Conservation (phyloP, 64 coral and sea anemone species). For the Dendronephthya gigantea region DNA sequence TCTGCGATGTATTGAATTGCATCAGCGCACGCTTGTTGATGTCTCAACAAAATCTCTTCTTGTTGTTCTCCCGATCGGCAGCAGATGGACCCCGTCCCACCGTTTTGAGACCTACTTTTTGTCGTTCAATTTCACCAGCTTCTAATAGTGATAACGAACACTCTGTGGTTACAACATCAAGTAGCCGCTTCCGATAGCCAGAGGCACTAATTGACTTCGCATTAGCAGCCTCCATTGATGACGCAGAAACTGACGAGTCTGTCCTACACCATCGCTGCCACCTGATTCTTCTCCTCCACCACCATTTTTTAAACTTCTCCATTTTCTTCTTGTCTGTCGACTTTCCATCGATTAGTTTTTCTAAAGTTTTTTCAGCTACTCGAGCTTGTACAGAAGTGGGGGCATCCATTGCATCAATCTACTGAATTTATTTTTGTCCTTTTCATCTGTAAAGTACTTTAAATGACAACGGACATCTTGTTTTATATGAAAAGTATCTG, state of each 20-base stretch:
- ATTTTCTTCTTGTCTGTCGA: conserved; percentile 13
- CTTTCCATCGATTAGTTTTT: conserved; percentile 16
- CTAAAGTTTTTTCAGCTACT: conserved; percentile 26
- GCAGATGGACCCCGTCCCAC: conserved; percentile 25
- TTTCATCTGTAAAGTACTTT: conserved; percentile 31
- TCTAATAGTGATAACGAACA: conserved; percentile 30
- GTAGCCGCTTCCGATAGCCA: conserved; percentile 26
- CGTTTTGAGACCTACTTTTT: conserved; percentile 31
- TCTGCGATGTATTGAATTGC: conserved; percentile 19
- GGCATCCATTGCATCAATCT: conserved; percentile 40
- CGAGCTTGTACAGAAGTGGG: conserved; percentile 31
- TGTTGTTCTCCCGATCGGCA: conserved; percentile 10
- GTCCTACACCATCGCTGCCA: conserved; percentile 31
- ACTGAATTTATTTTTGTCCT: conserved; percentile 36
- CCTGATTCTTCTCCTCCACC: conserved; percentile 29
- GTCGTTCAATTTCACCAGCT: conserved; percentile 28
- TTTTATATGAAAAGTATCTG: conserved; percentile 15
- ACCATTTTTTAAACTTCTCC: conserved; percentile 44
- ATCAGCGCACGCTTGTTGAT: not conserved
- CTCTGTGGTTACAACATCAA: conserved; percentile 39
- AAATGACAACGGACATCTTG: conserved; percentile 6
- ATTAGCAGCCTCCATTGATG: conserved; percentile 2
- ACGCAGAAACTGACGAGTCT: not conserved
- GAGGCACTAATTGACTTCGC: not conserved
- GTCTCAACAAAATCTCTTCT: not conserved